Percentiles rank a stretch among this genome's conserved stretches.
phyloP scores from a whole-genome alignment of 2,888 invertebrate genomes.

The Drosophila hamatofila region DNA sequence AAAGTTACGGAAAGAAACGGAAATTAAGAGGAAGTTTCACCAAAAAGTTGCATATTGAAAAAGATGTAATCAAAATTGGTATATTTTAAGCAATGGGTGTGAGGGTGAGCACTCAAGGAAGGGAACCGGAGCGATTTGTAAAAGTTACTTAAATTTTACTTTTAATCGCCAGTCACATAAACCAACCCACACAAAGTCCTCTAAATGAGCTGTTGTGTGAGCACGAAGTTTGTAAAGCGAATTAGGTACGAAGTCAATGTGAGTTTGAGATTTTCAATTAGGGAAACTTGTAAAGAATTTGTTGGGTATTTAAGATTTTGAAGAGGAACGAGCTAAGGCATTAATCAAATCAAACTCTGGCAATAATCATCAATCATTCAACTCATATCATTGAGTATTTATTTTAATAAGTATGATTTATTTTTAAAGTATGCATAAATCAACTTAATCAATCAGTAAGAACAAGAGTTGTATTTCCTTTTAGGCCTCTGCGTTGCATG shows the following conservation, averaged over 20 bases:
- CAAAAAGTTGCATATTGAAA: conserved; percentile 4
- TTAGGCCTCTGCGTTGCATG: no score
- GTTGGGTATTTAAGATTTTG: not conserved
- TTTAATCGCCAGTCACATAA: conserved; percentile 2
- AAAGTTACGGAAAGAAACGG: conserved; percentile 2
- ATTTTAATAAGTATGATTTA: not conserved
- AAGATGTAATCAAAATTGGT: conserved; percentile 12
- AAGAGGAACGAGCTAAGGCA: not conserved
- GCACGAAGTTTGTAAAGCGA: not conserved
- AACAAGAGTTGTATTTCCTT: no score
- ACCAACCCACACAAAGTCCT: not conserved
- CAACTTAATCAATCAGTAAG: no score
- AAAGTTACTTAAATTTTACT: conserved; percentile 4
- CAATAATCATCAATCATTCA: not conserved
- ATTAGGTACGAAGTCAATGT: not conserved
- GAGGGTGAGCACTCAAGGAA: not conserved
- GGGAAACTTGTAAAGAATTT: not conserved
- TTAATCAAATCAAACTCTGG: not conserved
- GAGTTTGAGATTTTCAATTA: not conserved
- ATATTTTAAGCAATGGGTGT: conserved; percentile 2
- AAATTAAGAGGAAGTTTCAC: conserved; percentile 2
- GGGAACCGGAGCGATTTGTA: not conserved
- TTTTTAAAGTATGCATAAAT: not conserved
- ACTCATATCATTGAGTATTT: not conserved
- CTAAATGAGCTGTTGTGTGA: conserved; percentile 1